Percentiles rank a stretch among this genome's conserved stretches.
phyloP scores from a whole-genome alignment of 2,113 vertebrate species.

The Rhadina sibilatrix region DNA sequence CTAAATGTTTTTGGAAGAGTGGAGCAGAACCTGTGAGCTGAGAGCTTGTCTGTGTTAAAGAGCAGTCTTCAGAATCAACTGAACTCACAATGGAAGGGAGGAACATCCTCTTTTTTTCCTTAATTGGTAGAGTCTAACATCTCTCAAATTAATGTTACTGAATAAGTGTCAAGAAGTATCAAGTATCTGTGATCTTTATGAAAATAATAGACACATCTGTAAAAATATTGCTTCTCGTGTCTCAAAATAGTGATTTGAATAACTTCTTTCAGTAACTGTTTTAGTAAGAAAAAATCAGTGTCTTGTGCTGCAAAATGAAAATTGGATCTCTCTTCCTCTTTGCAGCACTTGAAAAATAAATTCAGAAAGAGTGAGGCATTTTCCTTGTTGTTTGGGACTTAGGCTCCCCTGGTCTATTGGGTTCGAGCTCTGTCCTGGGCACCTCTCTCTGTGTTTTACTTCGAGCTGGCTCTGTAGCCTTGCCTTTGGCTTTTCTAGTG shows the following conservation, averaged over 20 bases:
- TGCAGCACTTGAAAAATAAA: not conserved
- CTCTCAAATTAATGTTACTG: not conserved
- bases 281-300: not conserved
- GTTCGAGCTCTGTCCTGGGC: not conserved
- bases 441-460: not conserved
- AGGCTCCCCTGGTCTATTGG: not conserved
- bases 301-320: not conserved
- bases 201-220: not conserved
- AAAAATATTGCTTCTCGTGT: not conserved
- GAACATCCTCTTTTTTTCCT: not conserved
- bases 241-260: not conserved
- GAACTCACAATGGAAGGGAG: not conserved
- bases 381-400: not conserved
- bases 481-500: not conserved
- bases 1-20: not conserved
- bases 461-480: not conserved
- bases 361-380: not conserved
- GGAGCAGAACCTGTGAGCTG: not conserved
- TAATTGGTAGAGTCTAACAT: not conserved
- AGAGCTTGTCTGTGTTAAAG: not conserved
- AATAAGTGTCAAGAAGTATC: not conserved
- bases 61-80: not conserved
- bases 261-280: not conserved
- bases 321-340: fast-evolving
- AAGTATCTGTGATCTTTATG: not conserved